A percentile compares a stretch with the other conserved stretches of the same genome.
phyloP scores from a whole-genome alignment of 2,797 vertebrate genomes.

The Hydrophis major region DNA sequence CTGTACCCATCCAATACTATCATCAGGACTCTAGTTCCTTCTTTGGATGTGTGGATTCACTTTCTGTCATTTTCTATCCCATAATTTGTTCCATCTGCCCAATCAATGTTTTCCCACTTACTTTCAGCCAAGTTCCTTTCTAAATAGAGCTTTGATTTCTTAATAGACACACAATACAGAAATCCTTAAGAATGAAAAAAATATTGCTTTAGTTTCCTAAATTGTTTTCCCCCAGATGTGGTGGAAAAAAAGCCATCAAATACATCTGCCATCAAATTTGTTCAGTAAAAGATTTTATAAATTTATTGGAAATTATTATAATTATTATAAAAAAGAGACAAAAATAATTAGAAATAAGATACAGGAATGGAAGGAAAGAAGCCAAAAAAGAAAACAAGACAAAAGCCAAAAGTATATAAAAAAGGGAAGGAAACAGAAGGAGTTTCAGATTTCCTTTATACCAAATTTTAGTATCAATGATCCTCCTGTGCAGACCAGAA shows the following conservation, averaged over 20 bases:
- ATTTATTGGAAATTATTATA: too few species aligned
- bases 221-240: background rate
- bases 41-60: background rate
- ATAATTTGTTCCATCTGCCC: background rate
- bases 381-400: accelerated
- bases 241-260: too few species aligned
- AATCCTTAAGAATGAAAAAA: background rate
- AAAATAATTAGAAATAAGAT: too few species aligned
- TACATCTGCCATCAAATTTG: too few species aligned
- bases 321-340: too few species aligned
- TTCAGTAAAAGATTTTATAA: too few species aligned
- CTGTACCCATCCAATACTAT: background rate
- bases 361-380: background rate
- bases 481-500: background rate
- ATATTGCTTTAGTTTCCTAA: background rate
- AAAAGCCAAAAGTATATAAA: background rate
- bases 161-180: background rate
- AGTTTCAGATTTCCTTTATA: background rate
- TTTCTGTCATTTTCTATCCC: background rate
- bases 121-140: background rate
- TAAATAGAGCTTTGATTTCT: background rate
- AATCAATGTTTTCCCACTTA: background rate
- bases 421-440: background rate
- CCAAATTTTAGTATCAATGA: background rate
- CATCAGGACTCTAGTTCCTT: background rate